Evolutionary conservation across 2,888 invertebrate genomes (phyloP).

Genomic region (Mythimna impura): DNA sequence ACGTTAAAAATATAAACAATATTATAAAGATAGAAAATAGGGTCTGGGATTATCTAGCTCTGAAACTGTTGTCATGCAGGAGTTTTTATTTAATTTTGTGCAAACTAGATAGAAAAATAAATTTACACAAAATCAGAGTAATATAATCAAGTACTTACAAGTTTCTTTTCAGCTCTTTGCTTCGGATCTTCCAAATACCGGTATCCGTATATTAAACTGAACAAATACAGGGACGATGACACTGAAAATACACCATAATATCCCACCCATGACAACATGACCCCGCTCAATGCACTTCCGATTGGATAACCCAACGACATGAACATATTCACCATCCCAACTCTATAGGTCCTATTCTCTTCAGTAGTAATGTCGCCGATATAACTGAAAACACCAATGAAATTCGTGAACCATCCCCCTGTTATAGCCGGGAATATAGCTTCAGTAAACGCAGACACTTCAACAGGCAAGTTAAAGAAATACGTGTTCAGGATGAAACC

Average conservation of each 20-base stretch:
- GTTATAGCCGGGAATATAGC: constrained; percentile 95
- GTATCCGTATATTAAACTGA: constrained; percentile 94
- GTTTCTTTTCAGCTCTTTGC: constrained; percentile 65
- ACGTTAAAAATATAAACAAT: background rate
- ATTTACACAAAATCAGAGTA: background rate
- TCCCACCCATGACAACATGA: constrained; percentile 93
- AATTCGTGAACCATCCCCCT: constrained; percentile 96
- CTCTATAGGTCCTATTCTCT: constrained; percentile 95
- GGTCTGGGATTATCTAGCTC: background rate
- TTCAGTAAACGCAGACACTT: constrained; percentile 94
- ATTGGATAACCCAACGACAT: constrained; percentile 96
- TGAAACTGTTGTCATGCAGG: background rate
- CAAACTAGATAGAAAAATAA: no score
- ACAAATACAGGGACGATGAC: constrained; percentile 93
- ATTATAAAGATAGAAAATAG: background rate
- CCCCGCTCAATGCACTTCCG: constrained; percentile 96
- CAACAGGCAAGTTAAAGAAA: constrained; percentile 94
- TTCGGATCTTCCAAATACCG: constrained; percentile 92
- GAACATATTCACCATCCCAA: constrained; percentile 96
- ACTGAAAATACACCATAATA: constrained; percentile 95
- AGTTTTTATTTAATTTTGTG: background rate
- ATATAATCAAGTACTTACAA: constrained; percentile 69
- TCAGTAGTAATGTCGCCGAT: constrained; percentile 96
- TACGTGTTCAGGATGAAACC: constrained; percentile 95
- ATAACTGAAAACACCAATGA: constrained; percentile 96